Evolutionary conservation across 2,888 invertebrate species (phyloP).

Genomic region (Brachynemurus nebulosus): DNA sequence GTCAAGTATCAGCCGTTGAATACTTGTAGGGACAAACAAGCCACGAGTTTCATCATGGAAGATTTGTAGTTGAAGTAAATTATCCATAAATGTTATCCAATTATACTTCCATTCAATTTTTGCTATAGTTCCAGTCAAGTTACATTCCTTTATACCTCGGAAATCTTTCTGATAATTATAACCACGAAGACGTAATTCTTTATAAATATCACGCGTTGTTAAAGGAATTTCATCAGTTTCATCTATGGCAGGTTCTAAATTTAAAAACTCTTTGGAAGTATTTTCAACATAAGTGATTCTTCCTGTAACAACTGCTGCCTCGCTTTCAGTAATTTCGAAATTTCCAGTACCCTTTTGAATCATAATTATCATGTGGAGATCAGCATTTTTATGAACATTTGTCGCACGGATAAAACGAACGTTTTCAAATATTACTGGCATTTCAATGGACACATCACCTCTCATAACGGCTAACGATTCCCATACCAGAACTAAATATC

Average conservation of each 20-base stretch:
- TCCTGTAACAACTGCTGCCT: slow-evolving; percentile 56
- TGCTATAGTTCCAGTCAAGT: slow-evolving; percentile 22
- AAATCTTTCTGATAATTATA: slow-evolving; percentile 35
- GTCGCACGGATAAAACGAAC: slow-evolving; percentile 44
- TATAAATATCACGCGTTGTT: slow-evolving; percentile 51
- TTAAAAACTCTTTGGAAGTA: slow-evolving; percentile 39
- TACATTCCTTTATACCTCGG: slow-evolving; percentile 25
- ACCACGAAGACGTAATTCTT: slow-evolving; percentile 54
- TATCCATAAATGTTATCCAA: slow-evolving; percentile 83
- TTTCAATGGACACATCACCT: slow-evolving; percentile 28
- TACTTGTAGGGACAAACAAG: slow-evolving; percentile 52
- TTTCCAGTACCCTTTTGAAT: slow-evolving; percentile 30
- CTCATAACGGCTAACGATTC: slow-evolving; percentile 34
- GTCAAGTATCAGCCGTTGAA: slow-evolving; percentile 39
- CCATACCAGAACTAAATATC: slow-evolving; percentile 35
- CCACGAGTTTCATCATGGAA: slow-evolving; percentile 52
- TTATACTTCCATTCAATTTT: slow-evolving; percentile 33
- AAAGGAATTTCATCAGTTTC: slow-evolving; percentile 34
- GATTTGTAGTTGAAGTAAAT: slow-evolving; percentile 68
- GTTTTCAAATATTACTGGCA: slow-evolving; percentile 43
- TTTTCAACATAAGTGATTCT: slow-evolving; percentile 44
- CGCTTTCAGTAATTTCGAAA: slow-evolving; percentile 42
- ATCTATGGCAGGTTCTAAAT: slow-evolving; percentile 29
- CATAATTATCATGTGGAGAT: slow-evolving; percentile 25
- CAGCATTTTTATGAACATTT: slow-evolving; percentile 33